Evolutionary conservation across 2,797 vertebrate genomes (phyloP).

Genomic region (Amblyraja radiata): DNA sequence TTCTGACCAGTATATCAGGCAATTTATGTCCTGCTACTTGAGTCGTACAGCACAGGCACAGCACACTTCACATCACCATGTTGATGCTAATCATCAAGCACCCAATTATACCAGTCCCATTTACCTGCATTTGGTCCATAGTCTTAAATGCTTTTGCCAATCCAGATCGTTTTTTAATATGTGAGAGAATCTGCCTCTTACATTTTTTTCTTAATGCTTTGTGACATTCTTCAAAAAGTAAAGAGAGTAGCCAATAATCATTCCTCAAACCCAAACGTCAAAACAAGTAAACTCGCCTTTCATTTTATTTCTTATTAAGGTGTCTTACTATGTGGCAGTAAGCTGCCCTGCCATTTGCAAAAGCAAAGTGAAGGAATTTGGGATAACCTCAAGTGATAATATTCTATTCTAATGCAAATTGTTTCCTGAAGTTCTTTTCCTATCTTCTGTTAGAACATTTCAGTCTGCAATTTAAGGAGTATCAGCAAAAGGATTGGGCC

Average conservation of each 20-base stretch:
- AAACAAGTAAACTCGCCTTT: neutral
- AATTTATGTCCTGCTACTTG: neutral
- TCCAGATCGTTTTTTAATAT: no score
- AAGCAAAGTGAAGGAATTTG: neutral
- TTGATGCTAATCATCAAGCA: no score
- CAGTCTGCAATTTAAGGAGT: conserved; percentile 46
- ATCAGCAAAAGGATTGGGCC: conserved; percentile 44
- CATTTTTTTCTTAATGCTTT: no score
- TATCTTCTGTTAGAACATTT: conserved; percentile 44
- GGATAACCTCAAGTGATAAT: neutral
- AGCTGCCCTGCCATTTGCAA: neutral
- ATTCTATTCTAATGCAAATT: neutral
- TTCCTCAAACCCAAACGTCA: neutral
- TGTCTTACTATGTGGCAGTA: neutral
- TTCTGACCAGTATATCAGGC: conserved; percentile 30
- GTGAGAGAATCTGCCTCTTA: neutral
- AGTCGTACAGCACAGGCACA: no score
- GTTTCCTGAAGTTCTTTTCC: neutral
- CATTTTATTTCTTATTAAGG: neutral
- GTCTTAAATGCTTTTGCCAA: no score
- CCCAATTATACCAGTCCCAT: no score
- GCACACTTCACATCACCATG: no score
- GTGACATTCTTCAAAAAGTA: neutral
- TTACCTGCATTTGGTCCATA: no score
- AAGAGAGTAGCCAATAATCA: neutral